Evolutionary conservation across 2,797 vertebrate species (phyloP), one percentile per base, ranked within the genome.

Genomic region (Poecilia gillii): DNA sequence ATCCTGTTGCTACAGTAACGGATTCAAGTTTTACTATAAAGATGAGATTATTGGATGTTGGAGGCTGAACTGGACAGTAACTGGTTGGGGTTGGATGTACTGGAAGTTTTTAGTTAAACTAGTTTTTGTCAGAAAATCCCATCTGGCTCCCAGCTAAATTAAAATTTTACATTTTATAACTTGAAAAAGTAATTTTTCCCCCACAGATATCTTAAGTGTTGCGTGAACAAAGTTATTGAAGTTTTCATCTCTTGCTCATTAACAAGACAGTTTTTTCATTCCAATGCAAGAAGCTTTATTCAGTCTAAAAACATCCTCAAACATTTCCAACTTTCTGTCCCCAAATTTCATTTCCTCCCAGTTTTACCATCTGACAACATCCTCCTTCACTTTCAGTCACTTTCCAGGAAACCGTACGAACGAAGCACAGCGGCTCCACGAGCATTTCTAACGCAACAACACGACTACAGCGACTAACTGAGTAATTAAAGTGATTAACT

Each of bases 261-360:
- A 62, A 47, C 57, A 79, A 39, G 82, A 13, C n/a, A 62, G 73
- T 55, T 89, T 0, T 80, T 84, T 85, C 6, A 81, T 85, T 87
- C 81, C 85, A 88, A 73, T 71, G 66, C 64, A 25, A 39, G 8
- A 23, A 57, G 13, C 73, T 91, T 91, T 87, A 89, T 90, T 94
- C 87, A 74, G 75, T 89, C 86, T 93, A 94, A 96, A 95, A 94
- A 91, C 91, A 81, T 91, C 90, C 81, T 45, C 87, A 94, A 95
- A 92, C 84, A 46, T 49, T 47, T 84, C 73, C 83, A 84, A 85
- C 87, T 81, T 88, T 73, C 41, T 76, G 68, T 87, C 78, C 13
- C 73, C 83, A 85, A 85, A 87, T 81, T 87, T 73, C 45, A 74
- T 71, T 46, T 39, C 33, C 71, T 46, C 39, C 72, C 76, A 62